Evolutionary conservation across 2,113 vertebrate genomes (phyloP).

Genomic region (Carollia perspicillata): DNA sequence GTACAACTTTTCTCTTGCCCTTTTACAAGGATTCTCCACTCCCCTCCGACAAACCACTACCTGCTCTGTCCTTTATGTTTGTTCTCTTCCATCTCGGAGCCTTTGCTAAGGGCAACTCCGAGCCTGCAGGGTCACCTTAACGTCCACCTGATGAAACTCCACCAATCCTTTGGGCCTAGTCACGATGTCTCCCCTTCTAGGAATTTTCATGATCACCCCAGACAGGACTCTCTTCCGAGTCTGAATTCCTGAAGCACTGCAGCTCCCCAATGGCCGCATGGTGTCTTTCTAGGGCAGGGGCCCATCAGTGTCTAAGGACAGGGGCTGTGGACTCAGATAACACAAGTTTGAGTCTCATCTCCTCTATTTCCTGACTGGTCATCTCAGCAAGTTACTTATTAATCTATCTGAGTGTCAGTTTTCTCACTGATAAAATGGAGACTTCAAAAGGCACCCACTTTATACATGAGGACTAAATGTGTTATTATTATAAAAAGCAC

Average conservation of each 20-base stretch:
- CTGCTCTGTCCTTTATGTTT: neutral
- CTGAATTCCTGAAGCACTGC: neutral
- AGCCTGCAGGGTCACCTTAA: neutral
- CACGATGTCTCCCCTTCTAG: neutral
- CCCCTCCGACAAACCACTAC: neutral
- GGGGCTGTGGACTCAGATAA: neutral
- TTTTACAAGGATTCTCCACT: neutral
- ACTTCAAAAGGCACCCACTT: neutral
- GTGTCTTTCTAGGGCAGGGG: neutral
- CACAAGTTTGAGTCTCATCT: neutral
- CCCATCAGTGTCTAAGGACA: neutral
- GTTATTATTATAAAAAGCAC: neutral
- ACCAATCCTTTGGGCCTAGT: neutral
- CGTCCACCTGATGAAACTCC: neutral
- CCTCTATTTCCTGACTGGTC: neutral
- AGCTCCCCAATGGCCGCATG: neutral
- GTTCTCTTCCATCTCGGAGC: neutral
- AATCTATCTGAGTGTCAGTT: neutral
- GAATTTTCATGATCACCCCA: neutral
- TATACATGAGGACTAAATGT: neutral
- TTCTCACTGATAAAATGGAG: neutral
- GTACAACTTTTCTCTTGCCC: neutral
- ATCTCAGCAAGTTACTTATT: neutral
- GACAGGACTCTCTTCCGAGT: neutral
- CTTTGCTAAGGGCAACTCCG: neutral